Evolutionary conservation across 2,797 vertebrate genomes (phyloP).

Genomic region (Halcyon smyrnensis): DNA sequence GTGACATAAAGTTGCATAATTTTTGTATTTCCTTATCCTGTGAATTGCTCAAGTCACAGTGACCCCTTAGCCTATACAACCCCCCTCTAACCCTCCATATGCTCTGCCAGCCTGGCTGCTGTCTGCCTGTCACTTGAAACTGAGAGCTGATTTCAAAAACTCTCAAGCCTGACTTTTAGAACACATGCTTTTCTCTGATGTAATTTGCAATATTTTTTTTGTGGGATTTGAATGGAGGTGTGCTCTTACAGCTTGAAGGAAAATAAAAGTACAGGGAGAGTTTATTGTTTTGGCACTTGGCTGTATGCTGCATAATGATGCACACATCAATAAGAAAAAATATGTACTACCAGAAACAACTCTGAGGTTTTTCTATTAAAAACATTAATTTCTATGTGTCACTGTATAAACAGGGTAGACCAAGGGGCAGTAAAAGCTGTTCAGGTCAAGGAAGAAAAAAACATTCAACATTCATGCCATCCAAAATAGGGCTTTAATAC

Average conservation of each 20-base stretch:
- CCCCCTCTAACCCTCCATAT: background rate
- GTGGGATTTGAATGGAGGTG: background rate
- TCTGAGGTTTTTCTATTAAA: background rate
- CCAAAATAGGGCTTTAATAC: background rate
- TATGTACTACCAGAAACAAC: background rate
- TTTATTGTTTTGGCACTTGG: background rate
- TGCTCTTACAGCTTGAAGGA: background rate
- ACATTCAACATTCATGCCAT: background rate
- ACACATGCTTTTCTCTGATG: background rate
- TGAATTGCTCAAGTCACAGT: background rate
- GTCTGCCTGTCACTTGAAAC: background rate
- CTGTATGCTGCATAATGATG: background rate
- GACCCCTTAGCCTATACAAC: background rate
- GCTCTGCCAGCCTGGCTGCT: background rate
- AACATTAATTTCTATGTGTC: background rate
- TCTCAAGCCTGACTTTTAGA: background rate
- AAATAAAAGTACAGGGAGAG: background rate
- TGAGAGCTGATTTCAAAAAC: constrained; percentile 1
- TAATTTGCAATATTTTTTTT: background rate
- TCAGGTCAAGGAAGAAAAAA: background rate
- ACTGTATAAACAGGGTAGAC: background rate
- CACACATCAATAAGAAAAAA: background rate
- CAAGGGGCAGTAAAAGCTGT: background rate
- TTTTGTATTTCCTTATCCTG: background rate
- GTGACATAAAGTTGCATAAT: background rate